These are phyloP conservation scores for Oenanthe melanoleuca DNA, from an alignment of 2,113 vertebrate species.

Conservation along the genomic window DNA sequence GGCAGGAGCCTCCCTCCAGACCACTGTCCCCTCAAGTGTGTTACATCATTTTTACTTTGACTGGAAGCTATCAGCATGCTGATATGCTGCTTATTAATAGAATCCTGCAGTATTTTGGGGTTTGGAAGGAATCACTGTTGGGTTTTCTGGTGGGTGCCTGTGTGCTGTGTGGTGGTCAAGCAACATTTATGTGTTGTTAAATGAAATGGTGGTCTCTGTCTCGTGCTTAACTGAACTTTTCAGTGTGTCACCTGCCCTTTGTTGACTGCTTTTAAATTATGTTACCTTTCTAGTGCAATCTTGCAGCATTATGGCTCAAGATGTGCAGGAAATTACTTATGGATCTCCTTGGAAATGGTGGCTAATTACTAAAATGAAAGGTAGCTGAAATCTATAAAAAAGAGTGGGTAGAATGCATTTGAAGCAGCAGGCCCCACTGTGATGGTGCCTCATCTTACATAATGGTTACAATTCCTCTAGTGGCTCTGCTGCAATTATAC, in stretches of 20 bases:
- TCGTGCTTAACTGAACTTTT: neutral
- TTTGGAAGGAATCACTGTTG: neutral
- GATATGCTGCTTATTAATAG: neutral
- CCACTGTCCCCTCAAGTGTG: neutral
- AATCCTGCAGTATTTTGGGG: neutral
- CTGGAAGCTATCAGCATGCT: neutral
- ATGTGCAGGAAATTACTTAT: conserved; percentile 17
- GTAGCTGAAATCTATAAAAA: conserved; percentile 40
- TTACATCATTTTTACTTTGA: neutral
- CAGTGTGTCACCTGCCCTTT: neutral
- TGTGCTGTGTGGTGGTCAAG: neutral
- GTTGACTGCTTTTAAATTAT: neutral
- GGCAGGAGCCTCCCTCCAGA: neutral
- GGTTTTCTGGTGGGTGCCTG: neutral
- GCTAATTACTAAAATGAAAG: conserved; percentile 48
- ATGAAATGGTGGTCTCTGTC: neutral
- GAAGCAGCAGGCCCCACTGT: conserved; percentile 30
- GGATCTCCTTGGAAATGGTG: conserved; percentile 43
- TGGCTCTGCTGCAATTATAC: conserved; percentile 33
- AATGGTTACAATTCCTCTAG: conserved; percentile 35
- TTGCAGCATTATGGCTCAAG: neutral
- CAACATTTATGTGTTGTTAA: neutral
- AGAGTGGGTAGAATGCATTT: neutral
- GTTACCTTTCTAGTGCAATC: neutral
- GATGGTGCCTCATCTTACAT: conserved; percentile 39